These are phyloP conservation scores for Styela plicata DNA, from an alignment of 23 tunicate genomes.

Conservation along the genomic window DNA sequence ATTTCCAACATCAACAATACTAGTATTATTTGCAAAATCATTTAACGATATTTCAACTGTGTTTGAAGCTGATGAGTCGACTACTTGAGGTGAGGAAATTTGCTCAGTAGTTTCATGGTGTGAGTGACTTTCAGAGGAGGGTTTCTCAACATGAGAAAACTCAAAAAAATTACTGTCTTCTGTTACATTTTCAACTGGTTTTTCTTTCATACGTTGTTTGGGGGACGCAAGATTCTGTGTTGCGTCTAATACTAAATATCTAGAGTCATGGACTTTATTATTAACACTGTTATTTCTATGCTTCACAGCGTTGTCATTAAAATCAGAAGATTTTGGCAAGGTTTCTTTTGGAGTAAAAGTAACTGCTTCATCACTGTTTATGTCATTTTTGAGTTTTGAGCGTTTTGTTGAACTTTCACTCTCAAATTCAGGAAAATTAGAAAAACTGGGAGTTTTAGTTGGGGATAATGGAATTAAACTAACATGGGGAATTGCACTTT, in stretches of 20 bases:
- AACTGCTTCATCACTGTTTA: not conserved
- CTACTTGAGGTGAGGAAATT: too few relatives aligned
- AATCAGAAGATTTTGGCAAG: not conserved
- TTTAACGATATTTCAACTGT: not conserved
- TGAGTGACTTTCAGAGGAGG: too few relatives aligned
- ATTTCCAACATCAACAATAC: not conserved
- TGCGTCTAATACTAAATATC: not conserved
- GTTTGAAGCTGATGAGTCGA: not conserved
- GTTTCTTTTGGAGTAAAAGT: not conserved
- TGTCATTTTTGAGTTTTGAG: not conserved
- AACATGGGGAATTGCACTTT: constrained; percentile 21
- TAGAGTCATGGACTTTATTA: constrained; percentile 1
- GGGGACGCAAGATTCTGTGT: not conserved
- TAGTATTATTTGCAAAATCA: not conserved
- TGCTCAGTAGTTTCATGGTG: too few relatives aligned
- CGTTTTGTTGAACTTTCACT: not conserved
- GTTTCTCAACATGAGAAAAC: not conserved
- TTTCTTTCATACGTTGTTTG: not conserved
- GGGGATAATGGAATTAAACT: constrained; percentile 2
- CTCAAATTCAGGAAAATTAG: not conserved
- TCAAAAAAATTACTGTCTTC: not conserved
- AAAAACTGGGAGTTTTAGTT: not conserved
- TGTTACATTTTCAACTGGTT: not conserved
- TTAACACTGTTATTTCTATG: not conserved
- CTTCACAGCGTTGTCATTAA: not conserved